Percentiles rank a stretch among this genome's conserved stretches.
These are phyloP conservation scores for Drosophila niveifrons DNA, from an alignment of 2,888 invertebrate species.

Conservation along the genomic window DNA sequence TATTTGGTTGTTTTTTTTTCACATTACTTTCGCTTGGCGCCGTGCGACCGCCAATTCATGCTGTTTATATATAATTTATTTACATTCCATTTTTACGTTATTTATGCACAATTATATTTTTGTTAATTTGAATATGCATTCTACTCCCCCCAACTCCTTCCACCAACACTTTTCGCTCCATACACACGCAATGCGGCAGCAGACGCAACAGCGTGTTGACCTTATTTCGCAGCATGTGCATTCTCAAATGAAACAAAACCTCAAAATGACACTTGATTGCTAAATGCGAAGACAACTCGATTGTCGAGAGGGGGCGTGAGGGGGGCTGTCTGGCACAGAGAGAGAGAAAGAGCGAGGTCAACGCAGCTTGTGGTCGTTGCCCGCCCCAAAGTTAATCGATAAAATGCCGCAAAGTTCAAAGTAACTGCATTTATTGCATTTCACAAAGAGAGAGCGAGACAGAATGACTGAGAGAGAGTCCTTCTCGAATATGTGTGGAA, in stretches of 20 bases:
- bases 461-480: neutral
- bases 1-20: conserved; percentile 6
- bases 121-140: conserved; percentile 49
- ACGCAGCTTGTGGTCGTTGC: conserved; percentile 50
- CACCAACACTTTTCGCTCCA: neutral
- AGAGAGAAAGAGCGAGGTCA: conserved; percentile 23
- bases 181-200: conserved; percentile 2
- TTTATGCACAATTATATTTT: conserved; percentile 50
- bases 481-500: neutral
- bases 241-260: conserved; percentile 35
- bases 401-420: conserved; percentile 25
- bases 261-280: conserved; percentile 40
- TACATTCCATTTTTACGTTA: conserved; percentile 45
- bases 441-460: neutral
- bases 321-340: neutral
- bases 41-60: conserved; percentile 24
- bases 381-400: conserved; percentile 37
- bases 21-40: conserved; percentile 16
- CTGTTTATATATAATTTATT: conserved; percentile 56
- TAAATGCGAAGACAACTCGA: neutral
- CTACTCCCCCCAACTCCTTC: neutral
- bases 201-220: conserved; percentile 51
- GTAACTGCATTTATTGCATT: neutral
- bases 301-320: neutral
- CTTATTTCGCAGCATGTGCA: conserved; percentile 60